These are phyloP conservation scores for Saccostrea cuccullata DNA, from an alignment of 1,140 invertebrate species.

Conservation along the genomic window DNA sequence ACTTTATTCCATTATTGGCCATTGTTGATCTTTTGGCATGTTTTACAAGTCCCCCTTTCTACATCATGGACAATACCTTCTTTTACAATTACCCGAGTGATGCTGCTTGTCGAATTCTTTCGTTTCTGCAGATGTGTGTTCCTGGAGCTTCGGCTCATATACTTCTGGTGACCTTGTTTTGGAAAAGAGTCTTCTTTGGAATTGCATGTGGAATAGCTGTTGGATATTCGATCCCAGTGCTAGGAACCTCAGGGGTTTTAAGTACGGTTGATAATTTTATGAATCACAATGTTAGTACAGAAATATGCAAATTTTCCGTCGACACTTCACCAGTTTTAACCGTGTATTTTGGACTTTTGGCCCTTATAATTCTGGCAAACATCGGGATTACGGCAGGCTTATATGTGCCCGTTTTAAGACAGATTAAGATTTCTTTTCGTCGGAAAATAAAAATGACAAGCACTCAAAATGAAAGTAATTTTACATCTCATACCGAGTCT, in stretches of 20 bases:
- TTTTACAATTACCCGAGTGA: conserved; percentile 3
- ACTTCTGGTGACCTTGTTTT: not conserved
- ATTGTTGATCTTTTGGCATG: conserved; percentile 36
- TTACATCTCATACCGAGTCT: not conserved
- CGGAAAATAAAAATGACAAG: not conserved
- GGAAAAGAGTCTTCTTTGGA: not conserved
- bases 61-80: conserved; percentile 29
- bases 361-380: not conserved
- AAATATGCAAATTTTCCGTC: not conserved
- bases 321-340: not conserved
- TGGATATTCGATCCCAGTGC: not conserved
- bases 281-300: not conserved
- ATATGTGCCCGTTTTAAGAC: not conserved
- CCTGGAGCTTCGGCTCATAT: conserved; percentile 16
- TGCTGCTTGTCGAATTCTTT: conserved; percentile 6
- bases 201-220: not conserved
- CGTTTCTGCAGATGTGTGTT: conserved; percentile 11
- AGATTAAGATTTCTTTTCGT: not conserved
- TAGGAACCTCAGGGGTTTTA: not conserved
- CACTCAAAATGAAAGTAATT: not conserved
- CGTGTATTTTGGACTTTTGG: not conserved
- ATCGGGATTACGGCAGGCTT: not conserved
- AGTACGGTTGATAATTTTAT: not conserved
- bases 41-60: not conserved
- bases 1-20: conserved; percentile 37